Evolutionary conservation across 2,888 invertebrate genomes (phyloP).

Genomic region (Cantharis lateralis): DNA sequence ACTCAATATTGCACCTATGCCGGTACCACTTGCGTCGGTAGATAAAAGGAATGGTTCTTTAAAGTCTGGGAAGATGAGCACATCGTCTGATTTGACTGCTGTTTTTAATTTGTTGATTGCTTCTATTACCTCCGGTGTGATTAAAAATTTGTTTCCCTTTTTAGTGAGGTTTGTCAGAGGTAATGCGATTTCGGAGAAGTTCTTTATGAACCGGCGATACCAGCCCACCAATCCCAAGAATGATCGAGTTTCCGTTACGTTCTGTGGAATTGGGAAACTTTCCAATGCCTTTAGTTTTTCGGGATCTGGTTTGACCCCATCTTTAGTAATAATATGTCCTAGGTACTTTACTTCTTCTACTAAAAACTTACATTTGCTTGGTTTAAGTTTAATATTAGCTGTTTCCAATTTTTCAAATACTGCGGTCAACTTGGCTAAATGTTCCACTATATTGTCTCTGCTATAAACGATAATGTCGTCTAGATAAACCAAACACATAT

Average conservation of each 20-base stretch:
- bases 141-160: constrained; percentile 27
- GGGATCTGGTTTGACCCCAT: constrained; percentile 43
- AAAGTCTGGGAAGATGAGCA: no score
- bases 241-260: constrained; percentile 39
- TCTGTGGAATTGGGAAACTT: constrained; percentile 36
- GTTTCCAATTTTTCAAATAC: constrained; percentile 30
- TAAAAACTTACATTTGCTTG: no score
- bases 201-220: constrained; percentile 27
- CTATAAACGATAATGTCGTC: constrained; percentile 42
- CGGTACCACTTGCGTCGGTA: no score
- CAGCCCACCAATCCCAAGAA: constrained; percentile 38
- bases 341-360: constrained; percentile 12
- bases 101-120: no score
- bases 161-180: constrained; percentile 34
- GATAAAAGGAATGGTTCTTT: no score
- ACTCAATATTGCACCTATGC: no score
- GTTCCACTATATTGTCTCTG: constrained; percentile 31
- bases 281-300: constrained; percentile 39
- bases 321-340: constrained; percentile 42
- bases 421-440: constrained; percentile 23
- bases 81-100: no score
- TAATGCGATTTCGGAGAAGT: constrained; percentile 32
- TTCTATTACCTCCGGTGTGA: not conserved
- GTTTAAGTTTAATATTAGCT: no score
- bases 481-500: constrained; percentile 34